Percentiles rank a stretch among this genome's conserved stretches.
phyloP scores from a whole-genome alignment of 1,140 invertebrate genomes.

The Papilio aristodemus region DNA sequence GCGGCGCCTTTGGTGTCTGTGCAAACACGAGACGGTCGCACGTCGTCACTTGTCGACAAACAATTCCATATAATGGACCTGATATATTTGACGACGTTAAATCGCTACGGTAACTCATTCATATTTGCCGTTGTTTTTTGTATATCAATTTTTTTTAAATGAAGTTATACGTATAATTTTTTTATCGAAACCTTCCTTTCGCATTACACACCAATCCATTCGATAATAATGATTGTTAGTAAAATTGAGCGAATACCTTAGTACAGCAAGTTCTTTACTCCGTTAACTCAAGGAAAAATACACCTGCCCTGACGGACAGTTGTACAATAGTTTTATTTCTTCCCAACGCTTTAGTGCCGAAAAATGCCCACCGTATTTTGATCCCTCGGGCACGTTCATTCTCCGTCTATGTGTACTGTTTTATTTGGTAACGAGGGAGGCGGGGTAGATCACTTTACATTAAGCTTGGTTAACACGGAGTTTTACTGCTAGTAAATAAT shows the following conservation, averaged over 20 bases:
- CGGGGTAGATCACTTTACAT: constrained; percentile 50
- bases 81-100: constrained; percentile 38
- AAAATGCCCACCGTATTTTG: constrained; percentile 56
- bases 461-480: constrained; percentile 56
- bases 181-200: not conserved
- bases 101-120: constrained; percentile 17
- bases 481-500: constrained; percentile 77
- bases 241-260: constrained; percentile 32
- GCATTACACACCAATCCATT: no score
- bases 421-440: constrained; percentile 38
- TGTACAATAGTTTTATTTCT: constrained; percentile 67
- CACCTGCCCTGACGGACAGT: constrained; percentile 59
- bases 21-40: constrained; percentile 40
- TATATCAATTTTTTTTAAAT: not conserved
- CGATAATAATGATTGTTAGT: not conserved
- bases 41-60: constrained; percentile 44
- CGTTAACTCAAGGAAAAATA: constrained; percentile 56
- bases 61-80: constrained; percentile 37
- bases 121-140: not conserved
- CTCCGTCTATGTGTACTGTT: constrained; percentile 37
- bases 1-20: constrained; percentile 43
- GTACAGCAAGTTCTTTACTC: constrained; percentile 50
- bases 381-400: constrained; percentile 47
- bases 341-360: constrained; percentile 57
- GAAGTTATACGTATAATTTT: not conserved